Percentiles rank a stretch among this genome's conserved stretches.
These are phyloP conservation scores for Hoplostethus mediterraneus DNA, from an alignment of 2,797 vertebrate genomes.

Conservation along the genomic window DNA sequence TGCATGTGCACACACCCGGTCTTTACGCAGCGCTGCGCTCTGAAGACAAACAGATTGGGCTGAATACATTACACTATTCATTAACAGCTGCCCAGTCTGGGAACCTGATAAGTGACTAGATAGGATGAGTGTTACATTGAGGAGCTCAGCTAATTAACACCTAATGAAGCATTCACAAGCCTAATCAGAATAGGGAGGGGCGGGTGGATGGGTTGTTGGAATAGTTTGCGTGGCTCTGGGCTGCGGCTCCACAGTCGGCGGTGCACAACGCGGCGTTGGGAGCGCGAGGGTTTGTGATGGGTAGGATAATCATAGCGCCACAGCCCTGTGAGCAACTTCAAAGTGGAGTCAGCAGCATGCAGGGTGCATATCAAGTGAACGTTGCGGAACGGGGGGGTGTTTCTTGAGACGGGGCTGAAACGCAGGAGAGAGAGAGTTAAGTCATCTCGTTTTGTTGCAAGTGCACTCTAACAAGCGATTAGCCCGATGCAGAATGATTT, in stretches of 20 bases:
- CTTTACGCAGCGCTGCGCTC: slow-evolving; percentile 40
- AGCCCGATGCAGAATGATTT: slow-evolving; percentile 41
- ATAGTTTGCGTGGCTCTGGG: slow-evolving; percentile 14
- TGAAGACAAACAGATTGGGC: slow-evolving; percentile 75
- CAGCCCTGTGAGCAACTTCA: slow-evolving; percentile 75
- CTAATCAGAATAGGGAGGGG: slow-evolving; percentile 34
- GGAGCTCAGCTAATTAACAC: slow-evolving; percentile 70
- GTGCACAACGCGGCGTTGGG: slow-evolving; percentile 46
- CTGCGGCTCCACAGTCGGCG: slow-evolving; percentile 49
- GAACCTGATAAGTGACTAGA: slow-evolving; percentile 72
- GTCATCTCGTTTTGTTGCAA: slow-evolving; percentile 34
- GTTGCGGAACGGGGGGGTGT: slow-evolving; percentile 57
- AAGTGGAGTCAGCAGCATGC: slow-evolving; percentile 69
- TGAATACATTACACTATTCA: slow-evolving; percentile 80
- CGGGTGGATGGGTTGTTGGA: slow-evolving; percentile 36
- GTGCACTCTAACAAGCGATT: slow-evolving; percentile 45
- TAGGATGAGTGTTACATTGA: slow-evolving; percentile 43
- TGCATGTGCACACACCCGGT: slow-evolving; percentile 39
- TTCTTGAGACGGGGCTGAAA: slow-evolving; percentile 33
- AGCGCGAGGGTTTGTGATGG: slow-evolving; percentile 55
- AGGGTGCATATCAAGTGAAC: slow-evolving; percentile 79
- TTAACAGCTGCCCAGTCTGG: slow-evolving; percentile 76
- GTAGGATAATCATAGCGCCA: slow-evolving; percentile 70
- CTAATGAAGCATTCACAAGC: slow-evolving; percentile 72
- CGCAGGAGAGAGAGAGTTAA: slow-evolving; percentile 39